Conservation (phyloP, 2,113 vertebrate species). For the western clawed frog (Xenopus tropicalis) region DNA sequence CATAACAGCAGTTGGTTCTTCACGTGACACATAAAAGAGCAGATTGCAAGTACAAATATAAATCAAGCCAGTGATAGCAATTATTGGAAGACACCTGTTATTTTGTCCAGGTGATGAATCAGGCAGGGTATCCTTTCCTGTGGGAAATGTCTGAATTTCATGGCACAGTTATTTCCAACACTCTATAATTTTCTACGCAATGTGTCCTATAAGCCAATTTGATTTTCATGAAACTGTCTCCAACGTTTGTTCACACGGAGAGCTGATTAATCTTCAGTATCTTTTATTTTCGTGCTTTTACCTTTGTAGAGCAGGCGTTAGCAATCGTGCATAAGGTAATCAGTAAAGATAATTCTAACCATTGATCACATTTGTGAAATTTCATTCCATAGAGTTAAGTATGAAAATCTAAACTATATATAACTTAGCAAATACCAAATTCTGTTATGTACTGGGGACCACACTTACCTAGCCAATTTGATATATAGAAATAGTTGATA, state of each 20-base stretch:
- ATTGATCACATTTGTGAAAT: too few species aligned
- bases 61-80: constrained; percentile 32
- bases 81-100: constrained; percentile 45
- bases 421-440: too few species aligned
- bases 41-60: constrained; percentile 34
- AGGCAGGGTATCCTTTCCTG: constrained; percentile 13
- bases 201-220: constrained; percentile 5
- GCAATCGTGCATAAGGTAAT: too few species aligned
- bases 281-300: neutral
- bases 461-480: too few species aligned
- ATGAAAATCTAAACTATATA: too few species aligned
- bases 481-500: too few species aligned
- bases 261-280: constrained; percentile 6
- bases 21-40: constrained; percentile 23
- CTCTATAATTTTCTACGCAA: constrained; percentile 30
- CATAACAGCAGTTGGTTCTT: constrained; percentile 14
- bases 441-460: too few species aligned
- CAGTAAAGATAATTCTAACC: too few species aligned
- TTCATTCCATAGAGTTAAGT: too few species aligned
- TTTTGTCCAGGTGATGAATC: constrained; percentile 40
- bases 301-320: neutral
- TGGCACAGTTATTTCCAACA: constrained; percentile 31
- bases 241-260: constrained; percentile 9
- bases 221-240: constrained; percentile 19
- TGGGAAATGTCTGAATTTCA: constrained; percentile 42